These are phyloP conservation scores for Hoplostethus mediterraneus DNA, from an alignment of 2,797 vertebrate genomes.

Conservation along the genomic window DNA sequence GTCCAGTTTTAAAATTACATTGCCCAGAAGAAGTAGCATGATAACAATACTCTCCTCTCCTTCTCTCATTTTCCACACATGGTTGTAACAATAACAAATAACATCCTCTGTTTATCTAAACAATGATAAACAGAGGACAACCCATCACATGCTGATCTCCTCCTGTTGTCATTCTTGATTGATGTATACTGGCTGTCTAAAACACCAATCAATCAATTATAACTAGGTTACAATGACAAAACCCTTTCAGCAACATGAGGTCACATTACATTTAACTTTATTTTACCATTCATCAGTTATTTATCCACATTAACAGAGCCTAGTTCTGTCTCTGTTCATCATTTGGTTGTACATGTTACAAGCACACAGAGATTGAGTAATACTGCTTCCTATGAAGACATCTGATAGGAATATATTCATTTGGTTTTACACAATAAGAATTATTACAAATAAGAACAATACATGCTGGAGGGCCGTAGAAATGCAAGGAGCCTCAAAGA, in stretches of 20 bases:
- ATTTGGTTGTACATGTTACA: not conserved
- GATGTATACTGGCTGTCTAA: not conserved
- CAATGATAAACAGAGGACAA: not conserved
- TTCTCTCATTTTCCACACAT: too few relatives aligned
- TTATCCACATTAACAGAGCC: not conserved
- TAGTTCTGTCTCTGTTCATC: too few relatives aligned
- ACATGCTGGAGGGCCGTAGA: conserved; percentile 4
- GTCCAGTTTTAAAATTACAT: conserved; percentile 4
- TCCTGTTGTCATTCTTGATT: not conserved
- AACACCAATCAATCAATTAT: not conserved
- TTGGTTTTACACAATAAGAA: not conserved
- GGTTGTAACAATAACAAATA: too few relatives aligned
- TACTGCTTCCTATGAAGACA: too few relatives aligned
- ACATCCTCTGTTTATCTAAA: not conserved
- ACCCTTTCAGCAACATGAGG: not conserved
- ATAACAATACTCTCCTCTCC: not conserved
- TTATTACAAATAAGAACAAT: not conserved
- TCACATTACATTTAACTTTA: conserved; percentile 1
- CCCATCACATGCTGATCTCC: not conserved
- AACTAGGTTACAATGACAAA: not conserved
- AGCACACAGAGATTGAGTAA: not conserved
- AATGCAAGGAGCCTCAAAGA: conserved; percentile 24
- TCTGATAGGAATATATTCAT: not conserved
- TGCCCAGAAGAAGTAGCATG: conserved; percentile 3
- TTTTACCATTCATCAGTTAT: not conserved